These are phyloP conservation scores for Caloenas nicobarica DNA, from an alignment of 2,113 vertebrate species.

Conservation along the genomic window DNA sequence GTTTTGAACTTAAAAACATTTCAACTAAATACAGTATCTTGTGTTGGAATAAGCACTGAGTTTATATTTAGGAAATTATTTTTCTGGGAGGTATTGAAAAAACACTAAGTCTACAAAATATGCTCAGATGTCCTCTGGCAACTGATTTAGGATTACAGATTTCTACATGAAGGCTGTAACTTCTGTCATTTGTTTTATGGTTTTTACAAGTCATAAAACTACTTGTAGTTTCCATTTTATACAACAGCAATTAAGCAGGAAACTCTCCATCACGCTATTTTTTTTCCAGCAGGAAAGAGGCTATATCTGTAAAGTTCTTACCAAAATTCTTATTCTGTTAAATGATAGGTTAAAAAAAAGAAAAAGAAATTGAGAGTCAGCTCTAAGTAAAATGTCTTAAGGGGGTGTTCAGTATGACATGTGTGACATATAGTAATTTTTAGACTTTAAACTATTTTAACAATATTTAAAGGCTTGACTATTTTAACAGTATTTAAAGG, in stretches of 20 bases:
- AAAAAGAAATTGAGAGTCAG: neutral
- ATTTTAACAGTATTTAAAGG: neutral
- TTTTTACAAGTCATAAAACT: neutral
- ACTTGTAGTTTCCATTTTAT: neutral
- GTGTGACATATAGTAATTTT: neutral
- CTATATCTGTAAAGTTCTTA: neutral
- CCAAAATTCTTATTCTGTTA: neutral
- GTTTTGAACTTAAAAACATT: neutral
- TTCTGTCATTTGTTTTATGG: neutral
- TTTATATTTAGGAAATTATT: neutral
- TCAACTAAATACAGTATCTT: neutral
- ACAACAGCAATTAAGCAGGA: neutral
- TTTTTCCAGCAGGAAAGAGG: neutral
- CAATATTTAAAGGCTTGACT: neutral
- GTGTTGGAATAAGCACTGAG: neutral
- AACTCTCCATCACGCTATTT: neutral
- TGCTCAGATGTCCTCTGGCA: neutral
- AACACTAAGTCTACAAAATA: neutral
- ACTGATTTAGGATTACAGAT: neutral
- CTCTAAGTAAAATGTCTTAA: neutral
- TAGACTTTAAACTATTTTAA: neutral
- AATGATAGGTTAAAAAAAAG: neutral
- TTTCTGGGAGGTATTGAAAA: neutral
- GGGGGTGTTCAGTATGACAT: neutral
- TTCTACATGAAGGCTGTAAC: neutral